These are phyloP conservation scores for Gnatocerus cornutus DNA, from an alignment of 2,888 invertebrate genomes.

Conservation along the genomic window DNA sequence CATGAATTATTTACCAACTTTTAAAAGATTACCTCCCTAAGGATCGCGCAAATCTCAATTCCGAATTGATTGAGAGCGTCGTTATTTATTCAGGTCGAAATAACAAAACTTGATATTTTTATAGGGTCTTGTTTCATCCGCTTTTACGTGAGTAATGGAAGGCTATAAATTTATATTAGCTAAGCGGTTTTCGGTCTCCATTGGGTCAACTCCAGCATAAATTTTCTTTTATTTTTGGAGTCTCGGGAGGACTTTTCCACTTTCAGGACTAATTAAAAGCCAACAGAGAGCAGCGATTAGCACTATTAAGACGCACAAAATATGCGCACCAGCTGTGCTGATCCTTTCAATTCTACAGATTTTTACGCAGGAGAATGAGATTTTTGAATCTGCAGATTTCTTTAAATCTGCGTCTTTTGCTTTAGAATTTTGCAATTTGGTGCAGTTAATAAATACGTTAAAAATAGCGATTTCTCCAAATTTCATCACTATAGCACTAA, in stretches of 20 bases:
- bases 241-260: not conserved
- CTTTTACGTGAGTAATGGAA: conserved; percentile 32
- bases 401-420: too few species aligned
- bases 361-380: too few species aligned
- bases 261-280: not conserved
- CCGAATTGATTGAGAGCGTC: conserved; percentile 10
- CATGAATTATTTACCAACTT: conserved; percentile 44
- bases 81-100: conserved; percentile 13
- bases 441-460: too few species aligned
- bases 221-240: conserved; percentile 12
- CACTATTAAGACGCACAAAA: too few species aligned
- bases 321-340: too few species aligned
- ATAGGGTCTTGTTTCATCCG: conserved; percentile 20
- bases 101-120: conserved; percentile 26
- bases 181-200: conserved; percentile 29
- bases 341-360: too few species aligned
- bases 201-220: conserved; percentile 20
- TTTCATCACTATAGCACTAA: too few species aligned
- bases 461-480: too few species aligned
- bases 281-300: not conserved
- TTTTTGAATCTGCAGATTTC: too few species aligned
- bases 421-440: too few species aligned
- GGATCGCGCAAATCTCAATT: conserved; percentile 28
- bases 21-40: conserved; percentile 33
- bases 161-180: conserved; percentile 33